Conservation (phyloP, 1,140 invertebrate genomes). For the Neotoxoptera formosana region DNA sequence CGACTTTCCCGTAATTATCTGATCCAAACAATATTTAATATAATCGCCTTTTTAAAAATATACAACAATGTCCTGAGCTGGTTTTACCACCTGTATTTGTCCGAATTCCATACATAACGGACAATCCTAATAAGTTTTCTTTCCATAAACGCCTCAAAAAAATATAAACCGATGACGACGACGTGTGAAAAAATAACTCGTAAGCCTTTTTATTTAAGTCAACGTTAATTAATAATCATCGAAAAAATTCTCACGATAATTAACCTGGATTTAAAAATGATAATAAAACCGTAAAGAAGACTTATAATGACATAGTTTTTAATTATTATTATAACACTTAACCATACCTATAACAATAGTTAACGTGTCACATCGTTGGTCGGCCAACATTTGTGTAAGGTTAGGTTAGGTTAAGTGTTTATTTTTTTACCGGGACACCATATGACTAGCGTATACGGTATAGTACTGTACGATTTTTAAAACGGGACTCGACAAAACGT, state of each 20-base stretch:
- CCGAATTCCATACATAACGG: not conserved
- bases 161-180: not conserved
- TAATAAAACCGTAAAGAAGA: not conserved
- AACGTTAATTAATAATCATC: not conserved
- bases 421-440: not conserved
- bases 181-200: not conserved
- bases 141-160: not conserved
- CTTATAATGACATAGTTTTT: not conserved
- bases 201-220: not conserved
- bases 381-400: fast-evolving
- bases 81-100: not conserved
- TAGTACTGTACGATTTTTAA: not conserved
- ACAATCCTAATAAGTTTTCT: not conserved
- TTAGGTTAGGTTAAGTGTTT: too few relatives aligned
- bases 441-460: not conserved
- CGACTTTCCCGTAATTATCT: not conserved
- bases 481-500: not conserved
- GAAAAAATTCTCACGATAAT: not conserved
- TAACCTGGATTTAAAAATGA: not conserved
- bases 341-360: not conserved
- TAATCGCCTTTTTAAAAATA: not conserved
- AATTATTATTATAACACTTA: not conserved
- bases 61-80: not conserved
- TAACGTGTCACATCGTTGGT: not conserved
- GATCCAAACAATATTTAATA: not conserved